phyloP scores from a whole-genome alignment of 1,140 invertebrate species.

The Musca domestica region DNA sequence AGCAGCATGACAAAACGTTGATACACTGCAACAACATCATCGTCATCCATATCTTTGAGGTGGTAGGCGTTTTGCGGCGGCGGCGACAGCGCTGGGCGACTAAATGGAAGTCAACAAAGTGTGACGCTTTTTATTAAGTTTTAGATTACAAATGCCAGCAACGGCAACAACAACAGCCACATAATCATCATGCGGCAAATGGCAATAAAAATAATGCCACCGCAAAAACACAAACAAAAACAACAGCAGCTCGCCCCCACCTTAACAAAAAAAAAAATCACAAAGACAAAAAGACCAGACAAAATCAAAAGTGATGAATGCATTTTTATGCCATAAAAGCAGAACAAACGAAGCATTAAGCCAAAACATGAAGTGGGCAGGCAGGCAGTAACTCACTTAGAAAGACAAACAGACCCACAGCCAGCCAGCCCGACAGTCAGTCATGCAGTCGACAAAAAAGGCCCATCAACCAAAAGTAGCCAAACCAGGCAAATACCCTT shows the following conservation, averaged over 20 bases:
- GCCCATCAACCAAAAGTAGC: background rate
- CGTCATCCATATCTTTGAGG: too few species aligned
- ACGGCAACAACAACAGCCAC: background rate
- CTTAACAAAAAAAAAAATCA: too few species aligned
- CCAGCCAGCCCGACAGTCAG: too few species aligned
- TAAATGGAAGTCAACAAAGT: constrained; percentile 21
- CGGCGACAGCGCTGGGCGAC: background rate
- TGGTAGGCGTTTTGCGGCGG: background rate
- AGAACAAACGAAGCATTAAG: constrained; percentile 13
- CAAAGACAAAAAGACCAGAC: background rate
- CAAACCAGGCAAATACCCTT: background rate
- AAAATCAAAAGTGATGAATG: constrained; percentile 20
- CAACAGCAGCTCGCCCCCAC: too few species aligned
- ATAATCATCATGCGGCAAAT: too few species aligned
- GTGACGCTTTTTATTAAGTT: constrained; percentile 15
- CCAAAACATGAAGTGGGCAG: background rate
- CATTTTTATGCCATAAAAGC: constrained; percentile 6
- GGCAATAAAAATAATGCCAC: constrained; percentile 8
- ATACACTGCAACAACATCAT: too few species aligned
- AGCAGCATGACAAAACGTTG: too few species aligned
- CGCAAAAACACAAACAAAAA: background rate
- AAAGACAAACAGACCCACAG: too few species aligned
- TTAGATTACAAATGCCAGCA: background rate
- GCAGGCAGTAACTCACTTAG: background rate
- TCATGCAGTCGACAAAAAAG: background rate